These are phyloP conservation scores for Ganaspis sp. DNA, from an alignment of 1,140 invertebrate species.

Conservation along the genomic window DNA sequence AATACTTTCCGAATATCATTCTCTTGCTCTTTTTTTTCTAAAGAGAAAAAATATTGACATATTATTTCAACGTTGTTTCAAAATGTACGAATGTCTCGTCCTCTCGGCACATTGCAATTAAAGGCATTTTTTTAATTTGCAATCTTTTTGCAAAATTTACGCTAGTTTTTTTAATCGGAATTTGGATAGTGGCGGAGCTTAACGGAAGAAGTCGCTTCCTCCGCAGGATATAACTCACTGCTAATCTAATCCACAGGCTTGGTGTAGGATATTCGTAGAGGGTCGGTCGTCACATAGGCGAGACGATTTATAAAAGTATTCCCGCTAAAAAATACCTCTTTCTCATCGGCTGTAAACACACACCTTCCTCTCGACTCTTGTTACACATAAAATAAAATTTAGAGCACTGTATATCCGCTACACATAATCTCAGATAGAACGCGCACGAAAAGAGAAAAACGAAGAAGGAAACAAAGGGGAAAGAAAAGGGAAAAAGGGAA, in stretches of 20 bases:
- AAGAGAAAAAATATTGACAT: background rate
- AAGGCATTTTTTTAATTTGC: too few species aligned
- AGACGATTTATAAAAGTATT: conserved; percentile 60
- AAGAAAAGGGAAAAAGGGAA: too few species aligned
- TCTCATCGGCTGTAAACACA: conserved; percentile 12
- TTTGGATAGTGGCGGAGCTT: background rate
- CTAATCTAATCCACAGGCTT: conserved; percentile 60
- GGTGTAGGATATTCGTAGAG: conserved; percentile 35
- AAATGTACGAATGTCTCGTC: too few species aligned
- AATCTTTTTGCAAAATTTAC: too few species aligned
- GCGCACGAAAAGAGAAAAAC: conserved; percentile 2
- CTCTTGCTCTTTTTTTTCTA: background rate
- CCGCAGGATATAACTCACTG: conserved; percentile 54
- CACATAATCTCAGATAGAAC: conserved; percentile 50
- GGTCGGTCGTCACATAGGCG: conserved; percentile 38
- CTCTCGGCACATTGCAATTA: too few species aligned
- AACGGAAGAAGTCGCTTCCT: conserved; percentile 4
- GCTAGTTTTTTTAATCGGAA: background rate
- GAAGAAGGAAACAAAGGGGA: too few species aligned
- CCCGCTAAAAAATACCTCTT: conserved; percentile 39
- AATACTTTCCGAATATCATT: background rate
- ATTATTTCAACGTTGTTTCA: background rate
- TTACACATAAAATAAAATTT: conserved; percentile 23
- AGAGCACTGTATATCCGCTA: conserved; percentile 57
- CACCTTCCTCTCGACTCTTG: background rate